A percentile compares a stretch with the other conserved stretches of the same genome.
Evolutionary conservation across 2,888 invertebrate species (phyloP).

Genomic region (Rhimphoctona megacephalus): DNA sequence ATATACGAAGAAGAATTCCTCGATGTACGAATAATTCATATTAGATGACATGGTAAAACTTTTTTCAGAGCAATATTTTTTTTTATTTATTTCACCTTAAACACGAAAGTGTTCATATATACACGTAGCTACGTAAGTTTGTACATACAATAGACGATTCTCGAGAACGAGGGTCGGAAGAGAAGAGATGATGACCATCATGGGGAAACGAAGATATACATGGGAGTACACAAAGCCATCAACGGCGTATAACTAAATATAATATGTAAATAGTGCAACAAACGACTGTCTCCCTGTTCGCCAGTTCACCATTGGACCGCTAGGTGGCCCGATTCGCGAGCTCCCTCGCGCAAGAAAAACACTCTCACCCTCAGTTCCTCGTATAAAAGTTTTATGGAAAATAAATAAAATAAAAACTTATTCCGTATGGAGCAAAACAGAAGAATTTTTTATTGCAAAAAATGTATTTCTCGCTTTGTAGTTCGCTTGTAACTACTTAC

Average conservation of each 20-base stretch:
- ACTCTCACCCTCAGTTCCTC: background rate
- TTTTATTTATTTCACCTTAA: background rate
- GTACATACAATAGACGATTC: background rate
- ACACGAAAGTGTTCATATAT: background rate
- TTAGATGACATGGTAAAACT: slow-evolving; percentile 27
- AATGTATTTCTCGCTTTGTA: background rate
- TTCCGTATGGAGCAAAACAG: background rate
- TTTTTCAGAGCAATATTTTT: slow-evolving; percentile 23
- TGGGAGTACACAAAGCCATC: background rate
- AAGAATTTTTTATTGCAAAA: background rate
- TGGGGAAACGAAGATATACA: background rate
- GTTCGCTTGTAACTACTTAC: background rate
- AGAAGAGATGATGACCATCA: slow-evolving; percentile 9
- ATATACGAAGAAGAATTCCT: background rate
- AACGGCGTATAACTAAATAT: background rate
- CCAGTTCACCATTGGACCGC: background rate
- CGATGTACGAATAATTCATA: slow-evolving; percentile 32
- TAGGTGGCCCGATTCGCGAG: background rate
- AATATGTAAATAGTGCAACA: background rate
- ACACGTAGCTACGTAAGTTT: slow-evolving; percentile 29
- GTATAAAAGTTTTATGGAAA: background rate
- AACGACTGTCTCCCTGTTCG: background rate
- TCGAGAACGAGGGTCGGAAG: background rate
- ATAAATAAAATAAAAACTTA: no score
- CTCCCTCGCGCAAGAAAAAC: background rate